phyloP scores from a whole-genome alignment of 2,797 vertebrate species.

The Pristis pectinata region DNA sequence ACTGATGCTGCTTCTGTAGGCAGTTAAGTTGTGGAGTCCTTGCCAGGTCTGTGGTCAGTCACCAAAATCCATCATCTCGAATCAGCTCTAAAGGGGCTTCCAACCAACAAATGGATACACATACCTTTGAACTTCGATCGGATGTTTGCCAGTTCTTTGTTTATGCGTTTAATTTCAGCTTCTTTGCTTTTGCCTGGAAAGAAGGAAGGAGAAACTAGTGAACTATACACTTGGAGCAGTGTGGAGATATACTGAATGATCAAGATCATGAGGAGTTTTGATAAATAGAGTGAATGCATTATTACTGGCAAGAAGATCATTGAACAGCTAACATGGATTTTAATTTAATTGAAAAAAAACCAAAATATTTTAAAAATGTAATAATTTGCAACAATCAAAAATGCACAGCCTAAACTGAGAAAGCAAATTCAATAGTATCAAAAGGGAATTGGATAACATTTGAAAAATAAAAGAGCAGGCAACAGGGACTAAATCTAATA shows the following conservation, averaged over 20 bases:
- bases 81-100: neutral
- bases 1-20: neutral
- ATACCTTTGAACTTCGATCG: conserved; percentile 82
- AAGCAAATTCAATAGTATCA: neutral
- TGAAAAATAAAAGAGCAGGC: neutral
- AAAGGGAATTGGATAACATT: neutral
- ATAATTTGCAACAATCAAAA: neutral
- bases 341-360: no score
- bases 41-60: neutral
- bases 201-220: neutral
- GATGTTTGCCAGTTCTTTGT: conserved; percentile 88
- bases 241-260: neutral
- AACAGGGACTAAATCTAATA: neutral
- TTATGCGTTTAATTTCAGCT: conserved; percentile 85
- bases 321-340: no score
- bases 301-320: neutral
- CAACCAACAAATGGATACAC: neutral
- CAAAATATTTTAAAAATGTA: no score
- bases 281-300: neutral
- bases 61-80: neutral
- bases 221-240: no score
- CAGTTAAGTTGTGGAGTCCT: neutral
- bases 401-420: neutral
- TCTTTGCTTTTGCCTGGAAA: conserved; percentile 84
- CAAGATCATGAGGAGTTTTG: neutral